phyloP scores from a whole-genome alignment of 2,797 vertebrate species.

The Phoebastria nigripes region DNA sequence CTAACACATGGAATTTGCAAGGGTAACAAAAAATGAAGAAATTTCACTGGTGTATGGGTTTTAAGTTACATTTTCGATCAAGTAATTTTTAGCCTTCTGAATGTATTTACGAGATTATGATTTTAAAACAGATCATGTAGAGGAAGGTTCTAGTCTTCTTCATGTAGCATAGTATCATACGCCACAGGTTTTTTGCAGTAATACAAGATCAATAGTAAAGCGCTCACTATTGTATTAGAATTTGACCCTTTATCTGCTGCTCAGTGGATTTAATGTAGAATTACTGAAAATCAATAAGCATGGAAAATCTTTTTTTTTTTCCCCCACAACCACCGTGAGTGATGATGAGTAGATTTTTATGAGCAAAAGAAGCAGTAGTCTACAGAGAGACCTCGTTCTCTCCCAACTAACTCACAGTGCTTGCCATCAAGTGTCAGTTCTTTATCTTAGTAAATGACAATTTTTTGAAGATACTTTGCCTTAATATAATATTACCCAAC shows the following conservation, averaged over 20 bases:
- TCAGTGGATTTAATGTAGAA: not conserved
- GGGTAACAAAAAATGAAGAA: not conserved
- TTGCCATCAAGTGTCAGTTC: not conserved
- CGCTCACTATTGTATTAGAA: not conserved
- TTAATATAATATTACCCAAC: not conserved
- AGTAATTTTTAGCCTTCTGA: not conserved
- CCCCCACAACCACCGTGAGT: not conserved
- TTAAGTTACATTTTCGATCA: not conserved
- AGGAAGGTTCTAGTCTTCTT: not conserved
- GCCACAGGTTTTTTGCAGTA: not conserved
- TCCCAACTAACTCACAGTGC: not conserved
- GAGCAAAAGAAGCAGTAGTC: not conserved
- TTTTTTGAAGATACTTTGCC: not conserved
- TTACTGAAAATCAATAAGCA: not conserved
- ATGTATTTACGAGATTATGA: not conserved
- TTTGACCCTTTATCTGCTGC: not conserved
- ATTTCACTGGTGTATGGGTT: not conserved
- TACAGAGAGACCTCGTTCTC: not conserved
- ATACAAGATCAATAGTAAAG: not conserved
- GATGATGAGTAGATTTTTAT: not conserved
- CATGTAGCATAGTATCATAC: not conserved
- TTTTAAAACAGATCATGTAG: not conserved
- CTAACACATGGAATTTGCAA: not conserved
- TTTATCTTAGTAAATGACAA: not conserved
- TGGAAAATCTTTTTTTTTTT: not conserved